Base-by-base conservation (phyloP, 35 echinoderm and acorn worm species). In the Holothuria glaberrima region DNA sequence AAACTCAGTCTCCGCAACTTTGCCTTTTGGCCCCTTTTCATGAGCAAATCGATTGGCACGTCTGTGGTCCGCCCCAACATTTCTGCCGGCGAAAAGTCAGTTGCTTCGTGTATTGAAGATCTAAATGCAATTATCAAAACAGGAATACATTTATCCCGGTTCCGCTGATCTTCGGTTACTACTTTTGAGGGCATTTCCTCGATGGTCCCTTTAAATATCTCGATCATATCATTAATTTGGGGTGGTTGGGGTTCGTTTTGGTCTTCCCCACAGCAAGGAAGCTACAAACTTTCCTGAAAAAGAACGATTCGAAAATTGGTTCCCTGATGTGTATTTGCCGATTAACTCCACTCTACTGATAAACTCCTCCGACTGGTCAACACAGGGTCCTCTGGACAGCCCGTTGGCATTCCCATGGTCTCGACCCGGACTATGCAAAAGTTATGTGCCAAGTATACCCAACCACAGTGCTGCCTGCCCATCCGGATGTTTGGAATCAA, bases 101-200 rank as follows among this genome's bases (percentile, higher is more conserved):
- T 77, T 24, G 73, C 22, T 48, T 77, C 73, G 33, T 77, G 73
- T 32, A 48, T 48, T 10, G 73, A 34, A 24, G 73, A 77, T 24
- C 41, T 24, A 21, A 41, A 77, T 13, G 73, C 73, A 9, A 77
- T 77, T 19, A 77, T 77, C 73, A 77, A 2, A 24, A 77, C 22
- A 4, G 90, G 86, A 12, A 92, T 7, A 59, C 58, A 92, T 26
- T 50, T 64, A 38, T 97, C 83, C 91, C 89, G 88, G 30, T 88
- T 77, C 33, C 20, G 24, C 73, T 77, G 73, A 48, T 77, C 44
- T 13, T 45, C 38, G 22, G 9, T 34, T 7, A 77, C 73, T 33
- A 77, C 73, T 35, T 77, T 77, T 45, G 73, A 41, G 21, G 41
- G 33, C 73, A 77, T 77, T 77, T 77, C 73, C 38, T 77, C 73